Conservation (phyloP, 2,113 vertebrate species). For the Sphaerodactylus townsendi region DNA sequence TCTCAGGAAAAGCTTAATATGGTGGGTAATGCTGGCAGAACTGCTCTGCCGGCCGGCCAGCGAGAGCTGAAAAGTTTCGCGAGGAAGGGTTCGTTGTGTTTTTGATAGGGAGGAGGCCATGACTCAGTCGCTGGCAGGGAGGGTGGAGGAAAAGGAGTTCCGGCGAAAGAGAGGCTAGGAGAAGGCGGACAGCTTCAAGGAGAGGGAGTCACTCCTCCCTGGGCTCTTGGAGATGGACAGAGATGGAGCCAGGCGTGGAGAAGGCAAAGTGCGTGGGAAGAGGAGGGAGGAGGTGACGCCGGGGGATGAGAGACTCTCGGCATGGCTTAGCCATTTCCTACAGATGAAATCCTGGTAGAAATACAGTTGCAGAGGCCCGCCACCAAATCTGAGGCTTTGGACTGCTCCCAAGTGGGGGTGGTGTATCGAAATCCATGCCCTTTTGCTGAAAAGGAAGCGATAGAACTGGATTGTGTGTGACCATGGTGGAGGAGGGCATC, state of each 20-base stretch:
- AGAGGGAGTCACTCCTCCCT: not conserved
- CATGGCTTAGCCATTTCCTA: not conserved
- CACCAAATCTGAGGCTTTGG: not conserved
- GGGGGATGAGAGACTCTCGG: not conserved
- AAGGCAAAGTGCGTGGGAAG: constrained; percentile 2
- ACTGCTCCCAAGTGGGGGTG: not conserved
- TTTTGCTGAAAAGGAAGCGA: not conserved
- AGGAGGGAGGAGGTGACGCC: not conserved
- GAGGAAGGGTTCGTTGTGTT: constrained; percentile 4
- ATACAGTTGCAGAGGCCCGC: not conserved
- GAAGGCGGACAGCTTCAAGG: constrained; percentile 1
- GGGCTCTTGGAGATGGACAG: not conserved
- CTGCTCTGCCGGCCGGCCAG: not conserved
- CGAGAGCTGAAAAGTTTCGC: not conserved
- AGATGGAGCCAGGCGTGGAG: not conserved
- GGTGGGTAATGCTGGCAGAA: no score
- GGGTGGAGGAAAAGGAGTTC: constrained; percentile 68
- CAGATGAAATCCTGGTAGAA: accelerated
- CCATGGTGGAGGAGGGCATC: no score
- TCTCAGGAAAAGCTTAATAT: no score
- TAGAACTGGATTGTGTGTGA: no score
- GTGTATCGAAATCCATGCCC: not conserved
- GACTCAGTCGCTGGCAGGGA: constrained; percentile 6
- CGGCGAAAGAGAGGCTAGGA: constrained; percentile 15
- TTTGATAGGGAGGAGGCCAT: not conserved